A percentile compares a stretch with the other conserved stretches of the same genome.
phyloP scores from a whole-genome alignment of 2,113 vertebrate genomes.

The Apeltes quadracus region DNA sequence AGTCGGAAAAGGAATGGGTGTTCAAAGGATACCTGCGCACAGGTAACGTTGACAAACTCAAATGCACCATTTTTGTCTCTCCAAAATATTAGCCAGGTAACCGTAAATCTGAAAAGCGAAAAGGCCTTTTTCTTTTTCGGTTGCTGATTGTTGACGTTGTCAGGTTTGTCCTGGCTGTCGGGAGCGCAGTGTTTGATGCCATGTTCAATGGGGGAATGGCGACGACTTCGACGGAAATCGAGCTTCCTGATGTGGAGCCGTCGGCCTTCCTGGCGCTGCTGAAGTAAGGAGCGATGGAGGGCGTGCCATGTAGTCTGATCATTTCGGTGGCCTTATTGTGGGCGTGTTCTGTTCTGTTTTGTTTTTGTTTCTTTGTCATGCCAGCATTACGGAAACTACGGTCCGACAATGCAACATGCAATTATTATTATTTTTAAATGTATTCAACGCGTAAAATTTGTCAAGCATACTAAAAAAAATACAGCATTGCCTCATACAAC shows the following conservation, averaged over 20 bases:
- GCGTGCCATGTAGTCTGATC: background rate
- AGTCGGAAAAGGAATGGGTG: slow-evolving; percentile 93
- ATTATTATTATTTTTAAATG: background rate
- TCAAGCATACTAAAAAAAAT: background rate
- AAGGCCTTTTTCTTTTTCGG: background rate
- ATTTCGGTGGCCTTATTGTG: background rate
- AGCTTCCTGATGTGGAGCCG: slow-evolving; percentile 95
- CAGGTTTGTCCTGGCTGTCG: slow-evolving; percentile 96
- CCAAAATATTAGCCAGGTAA: background rate
- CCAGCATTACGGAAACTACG: background rate
- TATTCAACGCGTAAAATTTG: background rate
- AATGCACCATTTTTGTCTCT: background rate
- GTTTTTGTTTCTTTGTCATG: background rate
- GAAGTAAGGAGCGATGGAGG: slow-evolving; percentile 81
- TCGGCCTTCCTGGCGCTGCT: slow-evolving; percentile 94
- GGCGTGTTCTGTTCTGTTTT: background rate
- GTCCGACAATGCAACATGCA: background rate
- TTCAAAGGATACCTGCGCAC: slow-evolving; percentile 94
- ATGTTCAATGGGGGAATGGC: slow-evolving; percentile 99
- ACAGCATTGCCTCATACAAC: background rate
- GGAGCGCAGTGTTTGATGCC: slow-evolving; percentile 94
- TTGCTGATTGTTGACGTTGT: background rate
- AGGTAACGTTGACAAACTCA: slow-evolving; percentile 74
- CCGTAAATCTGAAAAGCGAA: background rate
- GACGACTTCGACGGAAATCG: slow-evolving; percentile 95